Evolutionary conservation across 2,797 vertebrate species (phyloP).

Genomic region (Falco concolor): DNA sequence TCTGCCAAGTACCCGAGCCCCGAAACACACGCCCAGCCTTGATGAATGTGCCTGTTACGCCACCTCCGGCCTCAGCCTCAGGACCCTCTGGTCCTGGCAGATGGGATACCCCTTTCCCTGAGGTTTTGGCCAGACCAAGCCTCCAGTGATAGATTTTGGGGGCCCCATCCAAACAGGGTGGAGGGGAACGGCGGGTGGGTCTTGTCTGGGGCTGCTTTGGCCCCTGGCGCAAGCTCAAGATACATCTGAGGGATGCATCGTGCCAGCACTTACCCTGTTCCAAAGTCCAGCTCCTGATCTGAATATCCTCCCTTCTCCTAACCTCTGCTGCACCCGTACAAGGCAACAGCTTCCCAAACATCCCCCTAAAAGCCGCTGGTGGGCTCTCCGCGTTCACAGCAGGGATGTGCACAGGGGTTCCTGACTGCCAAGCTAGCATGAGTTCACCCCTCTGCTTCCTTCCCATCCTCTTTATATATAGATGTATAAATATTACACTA

Average conservation of each 20-base stretch:
- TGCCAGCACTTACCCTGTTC: no score
- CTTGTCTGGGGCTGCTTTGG: not conserved
- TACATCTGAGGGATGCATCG: fast-evolving
- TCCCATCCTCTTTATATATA: not conserved
- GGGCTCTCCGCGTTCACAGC: not conserved
- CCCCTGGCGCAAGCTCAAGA: not conserved
- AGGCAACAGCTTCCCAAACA: not conserved
- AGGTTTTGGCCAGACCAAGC: not conserved
- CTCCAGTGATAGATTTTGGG: not conserved
- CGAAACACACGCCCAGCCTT: not conserved
- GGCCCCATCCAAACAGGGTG: fast-evolving
- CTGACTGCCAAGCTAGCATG: fast-evolving
- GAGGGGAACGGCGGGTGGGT: not conserved
- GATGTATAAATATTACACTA: fast-evolving
- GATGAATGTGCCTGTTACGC: fast-evolving
- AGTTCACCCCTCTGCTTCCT: not conserved
- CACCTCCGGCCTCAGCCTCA: not conserved
- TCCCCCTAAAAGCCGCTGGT: fast-evolving
- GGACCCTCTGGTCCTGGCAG: not conserved
- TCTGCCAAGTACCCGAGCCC: not conserved
- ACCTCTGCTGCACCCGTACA: no score
- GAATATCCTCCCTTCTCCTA: not conserved
- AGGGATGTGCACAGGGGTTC: not conserved
- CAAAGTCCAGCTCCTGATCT: not conserved
- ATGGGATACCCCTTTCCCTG: fast-evolving